Base-by-base conservation (phyloP, 2,113 vertebrate genomes). In the Lota lota region DNA sequence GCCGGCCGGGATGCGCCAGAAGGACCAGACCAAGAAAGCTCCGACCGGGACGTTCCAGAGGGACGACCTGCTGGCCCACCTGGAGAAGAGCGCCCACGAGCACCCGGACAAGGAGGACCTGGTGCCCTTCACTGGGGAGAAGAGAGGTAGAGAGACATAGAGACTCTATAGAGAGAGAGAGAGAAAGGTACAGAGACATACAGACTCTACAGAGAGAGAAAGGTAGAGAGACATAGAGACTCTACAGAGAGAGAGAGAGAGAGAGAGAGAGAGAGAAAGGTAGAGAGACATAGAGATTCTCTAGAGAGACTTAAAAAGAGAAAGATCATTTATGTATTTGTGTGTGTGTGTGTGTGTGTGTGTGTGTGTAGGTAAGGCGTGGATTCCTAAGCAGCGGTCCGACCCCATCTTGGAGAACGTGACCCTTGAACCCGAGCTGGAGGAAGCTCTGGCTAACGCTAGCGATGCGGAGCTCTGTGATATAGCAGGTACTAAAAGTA, bases 391-490 rank as follows among this genome's bases (percentile, higher is more conserved):
- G 83, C 95, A 95, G 85, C 92, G 86, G 0, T 91, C 95, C 67
- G 95, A 96, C 81, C 95, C 96, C 0, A 94, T 96, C 78, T 90
- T 98, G 78, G 97, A 99, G 87, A 95, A 82, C 16, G 96, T 99
- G 70, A 97, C 95, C 0, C 89, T 99, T 76, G 97, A 99, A 84
- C 97, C 97, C 0, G 96, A 99, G 87, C 90, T 99, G 69, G 97
- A 99, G 81, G 97, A 99, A 86, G 97, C 97, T 12, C 87, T 99
- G 61, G 91, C 95, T 0, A 98, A 94, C 4, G 97, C 97, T 4
- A 93, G 94, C 0, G 97, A 99, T 64, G 97, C 97, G 5, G 97
- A 99, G 66, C 94, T 99, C 73, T 99, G 97, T 72, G 97, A 99
- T 73, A 99, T 99, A 1, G 97, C 97, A 91, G 97, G 97, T 98